phyloP scores from a whole-genome alignment of 1,140 invertebrate species.

The Drosophila serrata region DNA sequence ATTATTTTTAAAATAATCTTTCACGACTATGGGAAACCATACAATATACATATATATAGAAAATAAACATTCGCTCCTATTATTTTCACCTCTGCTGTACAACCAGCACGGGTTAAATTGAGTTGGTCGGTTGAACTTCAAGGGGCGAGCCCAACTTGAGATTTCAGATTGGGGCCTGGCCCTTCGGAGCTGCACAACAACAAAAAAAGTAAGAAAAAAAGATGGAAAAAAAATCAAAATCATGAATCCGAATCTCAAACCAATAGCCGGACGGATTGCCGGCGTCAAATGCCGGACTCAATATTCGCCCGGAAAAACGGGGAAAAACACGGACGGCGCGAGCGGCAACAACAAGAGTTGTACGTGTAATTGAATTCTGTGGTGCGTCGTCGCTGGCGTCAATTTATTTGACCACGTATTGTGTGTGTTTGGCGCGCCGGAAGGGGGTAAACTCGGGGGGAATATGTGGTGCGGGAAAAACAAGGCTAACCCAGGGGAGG shows the following conservation, averaged over 20 bases:
- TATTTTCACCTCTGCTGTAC: neutral
- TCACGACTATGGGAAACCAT: neutral
- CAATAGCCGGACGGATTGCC: slow-evolving; percentile 24
- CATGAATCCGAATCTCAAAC: slow-evolving; percentile 29
- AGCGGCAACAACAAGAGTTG: slow-evolving; percentile 47
- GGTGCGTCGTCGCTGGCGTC: slow-evolving; percentile 69
- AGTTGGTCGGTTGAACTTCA: slow-evolving; percentile 27
- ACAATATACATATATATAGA: no score
- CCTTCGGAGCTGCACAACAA: slow-evolving; percentile 1
- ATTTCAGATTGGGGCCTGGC: slow-evolving; percentile 20
- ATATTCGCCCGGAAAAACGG: slow-evolving; percentile 24
- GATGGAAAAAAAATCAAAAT: slow-evolving; percentile 59
- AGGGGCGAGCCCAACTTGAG: slow-evolving; percentile 40
- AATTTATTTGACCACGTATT: slow-evolving; percentile 80
- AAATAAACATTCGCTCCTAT: neutral
- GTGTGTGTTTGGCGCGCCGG: slow-evolving; percentile 40
- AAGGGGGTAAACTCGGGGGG: neutral
- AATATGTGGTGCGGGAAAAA: neutral
- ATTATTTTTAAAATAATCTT: no score
- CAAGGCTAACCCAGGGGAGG: slow-evolving; percentile 1
- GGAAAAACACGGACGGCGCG: slow-evolving; percentile 19
- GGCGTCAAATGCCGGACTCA: slow-evolving; percentile 41
- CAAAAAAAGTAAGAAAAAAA: slow-evolving; percentile 37
- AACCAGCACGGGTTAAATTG: slow-evolving; percentile 34
- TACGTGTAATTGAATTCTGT: slow-evolving; percentile 76